phyloP scores from a whole-genome alignment of 2,113 vertebrate genomes.

The Eclectus roratus region DNA sequence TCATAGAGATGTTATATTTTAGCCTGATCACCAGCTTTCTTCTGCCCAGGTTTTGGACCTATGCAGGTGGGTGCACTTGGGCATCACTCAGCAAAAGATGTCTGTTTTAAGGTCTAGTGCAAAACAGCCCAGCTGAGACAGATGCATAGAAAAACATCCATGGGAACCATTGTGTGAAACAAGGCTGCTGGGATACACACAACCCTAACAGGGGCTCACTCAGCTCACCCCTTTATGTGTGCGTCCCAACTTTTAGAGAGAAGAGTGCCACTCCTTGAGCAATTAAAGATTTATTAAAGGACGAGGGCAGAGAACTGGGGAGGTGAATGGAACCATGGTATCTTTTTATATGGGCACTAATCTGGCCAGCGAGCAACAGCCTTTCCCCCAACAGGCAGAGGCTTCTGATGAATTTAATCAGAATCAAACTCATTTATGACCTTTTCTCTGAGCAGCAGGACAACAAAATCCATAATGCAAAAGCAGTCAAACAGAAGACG shows the following conservation, averaged over 20 bases:
- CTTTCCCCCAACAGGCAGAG: background rate
- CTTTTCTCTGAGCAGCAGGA: constrained; percentile 35
- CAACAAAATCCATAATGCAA: constrained; percentile 41
- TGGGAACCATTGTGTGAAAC: background rate
- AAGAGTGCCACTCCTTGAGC: background rate
- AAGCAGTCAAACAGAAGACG: background rate
- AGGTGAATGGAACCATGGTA: rapidly evolving
- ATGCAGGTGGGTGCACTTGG: background rate
- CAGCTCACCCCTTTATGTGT: background rate
- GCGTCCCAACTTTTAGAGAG: background rate
- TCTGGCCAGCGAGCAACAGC: background rate
- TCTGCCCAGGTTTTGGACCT: background rate
- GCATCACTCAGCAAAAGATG: background rate
- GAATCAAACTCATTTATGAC: constrained; percentile 46
- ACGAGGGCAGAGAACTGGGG: background rate
- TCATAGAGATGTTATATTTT: background rate
- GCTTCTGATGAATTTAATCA: background rate
- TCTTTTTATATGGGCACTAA: background rate
- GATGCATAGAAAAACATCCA: background rate
- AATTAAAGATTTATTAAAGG: background rate
- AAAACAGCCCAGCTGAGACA: background rate
- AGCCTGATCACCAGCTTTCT: background rate
- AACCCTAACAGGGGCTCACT: background rate
- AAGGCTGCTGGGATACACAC: background rate
- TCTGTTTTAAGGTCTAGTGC: background rate